phyloP scores from a whole-genome alignment of 2,797 vertebrate genomes.

The Pristis pectinata region DNA sequence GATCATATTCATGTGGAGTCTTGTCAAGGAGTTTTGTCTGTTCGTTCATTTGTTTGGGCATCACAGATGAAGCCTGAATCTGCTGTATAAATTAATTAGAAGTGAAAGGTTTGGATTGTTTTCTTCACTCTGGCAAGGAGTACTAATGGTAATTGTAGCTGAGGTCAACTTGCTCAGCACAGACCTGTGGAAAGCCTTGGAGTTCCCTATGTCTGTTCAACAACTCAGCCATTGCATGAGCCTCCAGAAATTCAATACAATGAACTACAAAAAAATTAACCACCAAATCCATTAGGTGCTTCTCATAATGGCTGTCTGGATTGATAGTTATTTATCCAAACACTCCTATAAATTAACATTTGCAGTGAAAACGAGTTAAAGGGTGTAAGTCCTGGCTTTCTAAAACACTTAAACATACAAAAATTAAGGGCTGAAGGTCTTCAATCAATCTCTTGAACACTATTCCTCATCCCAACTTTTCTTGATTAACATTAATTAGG shows the following conservation, averaged over 20 bases:
- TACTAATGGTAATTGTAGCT: neutral
- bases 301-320: neutral
- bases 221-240: neutral
- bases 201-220: neutral
- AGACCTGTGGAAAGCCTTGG: neutral
- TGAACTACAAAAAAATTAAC: neutral
- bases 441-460: neutral
- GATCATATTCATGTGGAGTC: neutral
- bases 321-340: neutral
- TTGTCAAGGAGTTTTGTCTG: neutral
- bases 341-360: neutral
- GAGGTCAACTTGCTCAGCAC: neutral
- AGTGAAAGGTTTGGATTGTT: neutral
- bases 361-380: neutral
- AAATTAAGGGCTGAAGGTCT: neutral
- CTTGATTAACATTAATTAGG: neutral
- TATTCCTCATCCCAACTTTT: neutral
- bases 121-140: neutral
- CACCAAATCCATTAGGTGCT: too few relatives aligned
- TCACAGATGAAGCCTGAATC: neutral
- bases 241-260: neutral
- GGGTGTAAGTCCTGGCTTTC: neutral
- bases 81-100: too few relatives aligned
- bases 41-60: neutral
- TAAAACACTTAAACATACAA: neutral